These are phyloP conservation scores for Galbula dea DNA, from an alignment of 2,113 vertebrate species.

Conservation along the genomic window DNA sequence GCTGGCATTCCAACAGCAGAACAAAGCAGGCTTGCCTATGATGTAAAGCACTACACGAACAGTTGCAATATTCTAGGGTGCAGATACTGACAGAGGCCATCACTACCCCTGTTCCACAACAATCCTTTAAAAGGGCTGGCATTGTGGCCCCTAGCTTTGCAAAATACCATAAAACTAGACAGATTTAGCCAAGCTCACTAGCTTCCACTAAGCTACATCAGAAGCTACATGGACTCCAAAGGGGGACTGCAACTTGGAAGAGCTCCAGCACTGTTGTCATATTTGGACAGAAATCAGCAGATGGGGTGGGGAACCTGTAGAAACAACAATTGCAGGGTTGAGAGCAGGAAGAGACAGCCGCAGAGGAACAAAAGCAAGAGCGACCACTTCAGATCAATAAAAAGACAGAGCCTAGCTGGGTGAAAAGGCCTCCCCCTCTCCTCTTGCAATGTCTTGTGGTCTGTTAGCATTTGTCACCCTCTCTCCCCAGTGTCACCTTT, in stretches of 20 bases:
- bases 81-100: fast-evolving
- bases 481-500: background rate
- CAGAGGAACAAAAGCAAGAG: background rate
- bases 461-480: background rate
- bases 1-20: background rate
- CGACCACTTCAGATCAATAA: background rate
- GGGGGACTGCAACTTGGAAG: background rate
- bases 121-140: background rate
- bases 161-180: fast-evolving
- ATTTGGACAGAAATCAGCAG: background rate
- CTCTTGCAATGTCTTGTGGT: background rate
- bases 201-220: background rate
- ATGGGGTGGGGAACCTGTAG: background rate
- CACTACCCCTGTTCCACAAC: background rate
- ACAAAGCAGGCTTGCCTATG: background rate
- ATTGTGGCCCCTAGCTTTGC: background rate
- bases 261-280: background rate
- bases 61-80: background rate
- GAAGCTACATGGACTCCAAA: background rate
- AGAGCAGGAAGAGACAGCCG: background rate
- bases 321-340: background rate
- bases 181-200: background rate
- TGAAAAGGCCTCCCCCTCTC: background rate
- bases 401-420: background rate
- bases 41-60: background rate